Percentiles rank a stretch among this genome's conserved stretches.
phyloP scores from a whole-genome alignment of 2,797 vertebrate species.

The Pseudotriccus pelzelni region DNA sequence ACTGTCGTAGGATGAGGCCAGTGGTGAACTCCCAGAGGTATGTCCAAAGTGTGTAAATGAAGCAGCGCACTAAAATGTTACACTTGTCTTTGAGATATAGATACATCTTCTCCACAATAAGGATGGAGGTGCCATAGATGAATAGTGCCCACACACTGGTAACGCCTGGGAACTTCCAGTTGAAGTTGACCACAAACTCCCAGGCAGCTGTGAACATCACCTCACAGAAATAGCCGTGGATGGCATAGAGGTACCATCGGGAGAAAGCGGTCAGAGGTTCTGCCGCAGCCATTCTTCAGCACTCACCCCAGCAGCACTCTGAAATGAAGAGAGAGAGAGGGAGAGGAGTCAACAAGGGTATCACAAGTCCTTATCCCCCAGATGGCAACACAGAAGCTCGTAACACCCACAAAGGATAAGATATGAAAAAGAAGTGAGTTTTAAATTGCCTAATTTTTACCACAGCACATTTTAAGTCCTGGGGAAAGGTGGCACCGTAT shows the following conservation, averaged over 20 bases:
- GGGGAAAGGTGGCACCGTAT: not conserved
- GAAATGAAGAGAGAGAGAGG: slow-evolving; percentile 14
- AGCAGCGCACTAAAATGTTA: slow-evolving; percentile 88
- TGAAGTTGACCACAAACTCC: slow-evolving; percentile 94
- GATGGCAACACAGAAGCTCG: not conserved
- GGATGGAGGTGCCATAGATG: slow-evolving; percentile 98
- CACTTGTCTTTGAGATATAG: slow-evolving; percentile 85
- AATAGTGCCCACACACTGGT: slow-evolving; percentile 98
- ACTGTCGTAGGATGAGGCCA: slow-evolving; percentile 91
- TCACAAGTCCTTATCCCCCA: not conserved
- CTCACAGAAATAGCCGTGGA: slow-evolving; percentile 98
- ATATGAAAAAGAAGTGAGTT: not conserved
- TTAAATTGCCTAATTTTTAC: not conserved
- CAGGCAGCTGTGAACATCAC: slow-evolving; percentile 99
- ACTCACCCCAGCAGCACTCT: slow-evolving; percentile 49
- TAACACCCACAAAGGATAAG: not conserved
- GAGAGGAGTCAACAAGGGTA: not conserved
- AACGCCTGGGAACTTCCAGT: slow-evolving; percentile 98
- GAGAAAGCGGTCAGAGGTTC: slow-evolving; percentile 91
- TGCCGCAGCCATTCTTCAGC: slow-evolving; percentile 77
- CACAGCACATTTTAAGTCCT: not conserved
- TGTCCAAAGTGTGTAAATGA: slow-evolving; percentile 97
- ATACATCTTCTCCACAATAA: slow-evolving; percentile 96
- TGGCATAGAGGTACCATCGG: slow-evolving; percentile 98
- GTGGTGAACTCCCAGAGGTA: slow-evolving; percentile 98